phyloP scores from a whole-genome alignment of 2,113 vertebrate genomes.

The Catharus minimus region DNA sequence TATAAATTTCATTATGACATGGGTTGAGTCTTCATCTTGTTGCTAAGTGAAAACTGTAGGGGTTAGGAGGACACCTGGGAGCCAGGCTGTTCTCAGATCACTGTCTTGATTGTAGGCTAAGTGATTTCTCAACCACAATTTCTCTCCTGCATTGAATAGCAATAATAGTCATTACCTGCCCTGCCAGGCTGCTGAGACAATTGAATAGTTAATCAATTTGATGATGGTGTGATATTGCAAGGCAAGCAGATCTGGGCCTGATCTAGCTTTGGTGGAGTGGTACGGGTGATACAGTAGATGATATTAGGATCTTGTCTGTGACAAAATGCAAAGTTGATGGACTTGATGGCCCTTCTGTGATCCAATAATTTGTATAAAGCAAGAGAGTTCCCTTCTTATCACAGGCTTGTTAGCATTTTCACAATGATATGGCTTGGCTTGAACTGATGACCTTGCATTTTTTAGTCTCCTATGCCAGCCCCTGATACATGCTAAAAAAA shows the following conservation, averaged over 20 bases:
- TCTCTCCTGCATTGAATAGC: background rate
- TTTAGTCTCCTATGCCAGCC: background rate
- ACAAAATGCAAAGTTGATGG: background rate
- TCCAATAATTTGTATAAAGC: background rate
- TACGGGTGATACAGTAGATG: background rate
- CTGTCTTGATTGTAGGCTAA: background rate
- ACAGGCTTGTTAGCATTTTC: background rate
- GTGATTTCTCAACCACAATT: background rate
- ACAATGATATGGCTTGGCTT: background rate
- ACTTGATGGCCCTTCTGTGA: background rate
- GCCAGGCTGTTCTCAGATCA: background rate
- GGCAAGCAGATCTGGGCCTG: background rate
- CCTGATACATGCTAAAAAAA: background rate
- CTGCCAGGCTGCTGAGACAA: slow-evolving; percentile 21
- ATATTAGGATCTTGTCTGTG: background rate
- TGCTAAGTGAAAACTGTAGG: background rate
- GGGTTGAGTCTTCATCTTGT: background rate
- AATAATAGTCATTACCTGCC: background rate
- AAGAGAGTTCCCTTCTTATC: background rate
- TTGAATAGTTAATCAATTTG: slow-evolving; percentile 14
- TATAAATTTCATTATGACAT: background rate
- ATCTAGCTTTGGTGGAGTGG: background rate
- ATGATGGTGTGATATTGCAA: background rate
- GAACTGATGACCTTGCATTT: background rate
- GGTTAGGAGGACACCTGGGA: background rate